Percentiles rank a stretch among this genome's conserved stretches.
Conservation (phyloP, 2,888 invertebrate genomes). For the Heterodera filipjevi region DNA sequence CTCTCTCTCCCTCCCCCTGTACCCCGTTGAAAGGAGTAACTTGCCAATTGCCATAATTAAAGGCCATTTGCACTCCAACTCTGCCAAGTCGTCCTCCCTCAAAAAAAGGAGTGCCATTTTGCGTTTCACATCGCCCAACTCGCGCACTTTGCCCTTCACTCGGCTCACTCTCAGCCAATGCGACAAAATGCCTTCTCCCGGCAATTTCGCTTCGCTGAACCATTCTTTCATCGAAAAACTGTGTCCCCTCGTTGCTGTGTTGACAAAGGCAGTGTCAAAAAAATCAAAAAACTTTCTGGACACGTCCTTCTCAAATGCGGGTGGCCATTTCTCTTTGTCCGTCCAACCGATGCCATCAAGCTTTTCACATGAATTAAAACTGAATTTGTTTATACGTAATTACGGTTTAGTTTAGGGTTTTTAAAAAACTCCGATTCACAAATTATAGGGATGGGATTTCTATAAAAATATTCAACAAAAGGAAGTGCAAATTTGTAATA, state of each 20-base stretch:
- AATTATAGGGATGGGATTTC: too few relatives aligned
- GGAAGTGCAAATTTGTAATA: too few relatives aligned
- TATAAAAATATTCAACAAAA: too few relatives aligned
- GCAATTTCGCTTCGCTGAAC: not conserved
- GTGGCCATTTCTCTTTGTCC: not conserved
- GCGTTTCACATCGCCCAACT: not conserved
- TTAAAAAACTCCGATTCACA: too few relatives aligned
- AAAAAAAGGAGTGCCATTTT: not conserved
- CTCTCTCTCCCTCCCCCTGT: not conserved
- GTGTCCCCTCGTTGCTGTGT: not conserved
- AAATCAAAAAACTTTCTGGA: not conserved
- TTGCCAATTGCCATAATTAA: conserved; percentile 1
- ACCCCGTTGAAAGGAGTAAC: not conserved
- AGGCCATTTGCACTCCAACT: not conserved
- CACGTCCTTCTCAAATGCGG: not conserved
- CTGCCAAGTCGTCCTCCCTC: not conserved
- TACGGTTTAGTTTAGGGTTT: too few relatives aligned
- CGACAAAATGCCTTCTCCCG: not conserved
- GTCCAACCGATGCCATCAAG: not conserved
- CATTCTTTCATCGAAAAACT: not conserved
- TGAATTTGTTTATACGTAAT: too few relatives aligned
- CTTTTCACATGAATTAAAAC: not conserved
- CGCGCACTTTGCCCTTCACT: not conserved
- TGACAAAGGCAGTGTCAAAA: not conserved
- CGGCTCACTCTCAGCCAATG: not conserved